Base-by-base conservation (phyloP, 2,888 invertebrate genomes). In the Lasioglossum malachurum region DNA sequence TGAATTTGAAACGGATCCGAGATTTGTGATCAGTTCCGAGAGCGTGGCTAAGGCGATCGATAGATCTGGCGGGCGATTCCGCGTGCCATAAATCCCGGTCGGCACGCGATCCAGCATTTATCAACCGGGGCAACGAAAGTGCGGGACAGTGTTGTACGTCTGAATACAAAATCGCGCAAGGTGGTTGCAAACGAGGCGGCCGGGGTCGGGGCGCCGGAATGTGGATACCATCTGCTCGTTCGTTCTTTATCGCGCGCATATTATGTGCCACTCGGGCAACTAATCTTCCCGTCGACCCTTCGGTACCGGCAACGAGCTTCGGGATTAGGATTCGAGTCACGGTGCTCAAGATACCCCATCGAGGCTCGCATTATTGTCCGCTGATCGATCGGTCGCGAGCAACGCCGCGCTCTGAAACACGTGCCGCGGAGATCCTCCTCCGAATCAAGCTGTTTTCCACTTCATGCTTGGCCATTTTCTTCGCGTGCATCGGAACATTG, bases 141-240 rank as follows among this genome's bases (percentile, higher is more conserved):
- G 84, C 78, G 64, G 79, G 78, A 49, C 79, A 83, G 53, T 85
- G 85, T 85, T 85, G 38, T 64, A 79, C 83, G 85, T 76, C 83
- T 69, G 83, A 83, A 84, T 84, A 72, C 35, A 80, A 84, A 83
- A 86, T 86, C 46, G 77, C 41, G 41, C 49, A 53, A 60, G 74
- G 74, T 75, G 74, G 74, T n/a, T 60, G 76, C 49, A 78, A 83
- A 80, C 80, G 80, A 71, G 60, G 74, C 71, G 80, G 74, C 75
- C 71, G 78, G 78, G 76, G 69, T 64, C 64, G 78, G 75, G 74
- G 75, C 41, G 60, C 64, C 75, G 78, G 77, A 84, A 86, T 86
- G 84, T 71, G 75, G 35, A 77, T 53, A 80, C 86, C 84, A 84
- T 80, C 84, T 80, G 86, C 74, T 80, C 83, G 71, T 78, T 75